These are phyloP conservation scores for Phyllotis vaccarum DNA, from an alignment of 2,797 vertebrate genomes.

Conservation along the genomic window DNA sequence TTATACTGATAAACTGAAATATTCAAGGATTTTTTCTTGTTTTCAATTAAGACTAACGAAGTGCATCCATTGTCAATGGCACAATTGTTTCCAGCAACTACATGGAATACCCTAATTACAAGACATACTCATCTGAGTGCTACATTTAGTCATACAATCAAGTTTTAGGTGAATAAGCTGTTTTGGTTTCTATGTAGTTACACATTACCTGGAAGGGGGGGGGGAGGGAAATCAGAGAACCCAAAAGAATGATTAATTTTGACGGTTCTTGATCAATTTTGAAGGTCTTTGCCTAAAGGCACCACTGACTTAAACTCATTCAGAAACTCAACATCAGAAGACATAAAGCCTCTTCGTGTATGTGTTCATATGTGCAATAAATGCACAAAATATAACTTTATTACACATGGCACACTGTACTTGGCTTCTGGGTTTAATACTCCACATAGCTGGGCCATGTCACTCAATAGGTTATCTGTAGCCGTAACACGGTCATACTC, in stretches of 20 bases:
- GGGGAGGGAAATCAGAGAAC: conserved; percentile 71
- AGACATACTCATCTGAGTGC: conserved; percentile 87
- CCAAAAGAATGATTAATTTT: conserved; percentile 78
- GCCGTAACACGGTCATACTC: conserved; percentile 71
- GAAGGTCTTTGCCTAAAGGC: conserved; percentile 84
- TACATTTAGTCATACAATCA: conserved; percentile 87
- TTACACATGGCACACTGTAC: conserved; percentile 78
- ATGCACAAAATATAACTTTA: conserved; percentile 81
- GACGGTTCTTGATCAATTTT: conserved; percentile 81
- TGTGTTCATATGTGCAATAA: conserved; percentile 82
- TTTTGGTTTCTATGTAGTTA: conserved; percentile 72
- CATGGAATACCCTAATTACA: conserved; percentile 86
- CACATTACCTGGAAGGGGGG: conserved; percentile 59
- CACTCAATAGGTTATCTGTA: conserved; percentile 69
- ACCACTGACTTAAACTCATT: conserved; percentile 85
- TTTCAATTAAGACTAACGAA: conserved; percentile 96
- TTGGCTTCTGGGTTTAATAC: conserved; percentile 84
- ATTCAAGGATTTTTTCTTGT: conserved; percentile 83
- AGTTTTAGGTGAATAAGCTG: conserved; percentile 77
- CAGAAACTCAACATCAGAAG: conserved; percentile 86
- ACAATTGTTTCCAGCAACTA: conserved; percentile 90
- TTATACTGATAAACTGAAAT: conserved; percentile 86
- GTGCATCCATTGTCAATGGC: conserved; percentile 92
- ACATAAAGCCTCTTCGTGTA: conserved; percentile 84
- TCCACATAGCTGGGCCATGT: conserved; percentile 84